phyloP scores from a whole-genome alignment of 2,888 invertebrate genomes.

The Encarsia formosa region DNA sequence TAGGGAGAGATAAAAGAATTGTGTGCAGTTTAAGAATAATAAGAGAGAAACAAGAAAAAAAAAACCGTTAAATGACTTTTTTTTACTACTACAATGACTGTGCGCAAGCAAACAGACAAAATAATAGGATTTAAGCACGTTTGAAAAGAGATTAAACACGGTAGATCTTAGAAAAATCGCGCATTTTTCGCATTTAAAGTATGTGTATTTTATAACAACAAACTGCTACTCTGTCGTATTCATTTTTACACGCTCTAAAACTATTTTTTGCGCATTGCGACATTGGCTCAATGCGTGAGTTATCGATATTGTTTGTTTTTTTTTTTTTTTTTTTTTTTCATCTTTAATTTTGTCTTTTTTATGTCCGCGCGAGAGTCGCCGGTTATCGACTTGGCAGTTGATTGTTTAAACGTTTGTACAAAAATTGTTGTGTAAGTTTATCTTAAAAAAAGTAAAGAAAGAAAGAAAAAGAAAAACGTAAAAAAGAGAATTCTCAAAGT shows the following conservation, averaged over 20 bases:
- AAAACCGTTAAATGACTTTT: too few species aligned
- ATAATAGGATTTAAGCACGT: conserved; percentile 1
- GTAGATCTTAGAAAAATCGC: conserved; percentile 1
- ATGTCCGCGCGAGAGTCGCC: conserved; percentile 17
- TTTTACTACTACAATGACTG: too few species aligned
- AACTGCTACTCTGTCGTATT: conserved; percentile 13
- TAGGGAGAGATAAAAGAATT: conserved; percentile 7
- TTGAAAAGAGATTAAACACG: not conserved
- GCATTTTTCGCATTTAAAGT: conserved; percentile 20
- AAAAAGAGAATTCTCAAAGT: not conserved
- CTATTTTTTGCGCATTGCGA: conserved; percentile 5
- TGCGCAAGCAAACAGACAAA: too few species aligned
- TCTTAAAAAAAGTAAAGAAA: not conserved
- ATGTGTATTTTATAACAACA: not conserved
- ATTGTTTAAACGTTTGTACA: conserved; percentile 19
- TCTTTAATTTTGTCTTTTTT: not conserved
- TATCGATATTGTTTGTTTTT: conserved; percentile 27
- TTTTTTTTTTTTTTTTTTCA: conserved; percentile 11
- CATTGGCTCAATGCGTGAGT: conserved; percentile 13
- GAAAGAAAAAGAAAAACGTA: conserved; percentile 5
- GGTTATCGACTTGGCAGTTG: conserved; percentile 13
- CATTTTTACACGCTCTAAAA: conserved; percentile 6
- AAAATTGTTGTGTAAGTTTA: conserved; percentile 21
- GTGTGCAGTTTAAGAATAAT: too few species aligned
- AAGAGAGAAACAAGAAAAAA: too few species aligned